Evolutionary conservation across 2,797 vertebrate species (phyloP).

Genomic region (Amblyraja radiata): DNA sequence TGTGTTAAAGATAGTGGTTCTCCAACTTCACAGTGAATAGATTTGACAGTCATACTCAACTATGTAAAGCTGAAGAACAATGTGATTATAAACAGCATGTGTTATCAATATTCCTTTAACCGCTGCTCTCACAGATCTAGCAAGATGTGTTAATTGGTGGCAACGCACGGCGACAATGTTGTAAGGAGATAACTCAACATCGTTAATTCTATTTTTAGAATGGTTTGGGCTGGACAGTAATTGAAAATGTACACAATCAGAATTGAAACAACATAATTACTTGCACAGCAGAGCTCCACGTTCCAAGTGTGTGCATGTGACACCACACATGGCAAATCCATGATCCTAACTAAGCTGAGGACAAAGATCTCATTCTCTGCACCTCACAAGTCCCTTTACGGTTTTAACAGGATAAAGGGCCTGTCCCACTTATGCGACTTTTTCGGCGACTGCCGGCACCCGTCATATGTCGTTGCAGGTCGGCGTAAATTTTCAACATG

Average conservation of each 20-base stretch:
- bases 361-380: background rate
- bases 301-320: background rate
- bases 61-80: constrained; percentile 2
- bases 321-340: background rate
- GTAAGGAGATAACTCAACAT: background rate
- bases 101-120: background rate
- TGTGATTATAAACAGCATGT: background rate
- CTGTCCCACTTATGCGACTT: too few species aligned
- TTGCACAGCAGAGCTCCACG: background rate
- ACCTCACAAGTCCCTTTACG: background rate
- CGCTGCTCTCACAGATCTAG: background rate
- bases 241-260: background rate
- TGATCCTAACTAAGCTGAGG: background rate
- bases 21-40: background rate
- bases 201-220: background rate
- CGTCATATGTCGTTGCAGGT: too few species aligned
- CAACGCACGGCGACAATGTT: background rate
- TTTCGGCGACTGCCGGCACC: too few species aligned
- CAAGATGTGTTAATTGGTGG: background rate
- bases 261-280: background rate
- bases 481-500: too few species aligned
- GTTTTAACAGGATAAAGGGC: background rate
- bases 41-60: background rate
- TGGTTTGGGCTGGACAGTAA: background rate
- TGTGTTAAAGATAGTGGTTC: background rate